phyloP scores from a whole-genome alignment of 1,140 invertebrate species.

The Oedothorax gibbosus region DNA sequence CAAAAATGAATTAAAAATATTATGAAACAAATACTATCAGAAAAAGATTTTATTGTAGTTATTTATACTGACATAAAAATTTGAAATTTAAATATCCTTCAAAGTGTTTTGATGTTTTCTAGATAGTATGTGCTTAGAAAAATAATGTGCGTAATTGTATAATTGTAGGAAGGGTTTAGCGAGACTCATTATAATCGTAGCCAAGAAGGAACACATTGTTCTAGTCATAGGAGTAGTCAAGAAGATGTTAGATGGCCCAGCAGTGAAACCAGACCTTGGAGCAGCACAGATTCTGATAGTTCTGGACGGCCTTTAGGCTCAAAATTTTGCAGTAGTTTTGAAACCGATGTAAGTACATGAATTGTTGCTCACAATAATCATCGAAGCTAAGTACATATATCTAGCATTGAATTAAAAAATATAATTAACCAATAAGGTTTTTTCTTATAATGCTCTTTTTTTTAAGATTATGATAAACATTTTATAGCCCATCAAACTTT shows the following conservation, averaged over 20 bases:
- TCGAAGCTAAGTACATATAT: too few species aligned
- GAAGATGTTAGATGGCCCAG: constrained; percentile 68
- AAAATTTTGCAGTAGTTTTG: constrained; percentile 56
- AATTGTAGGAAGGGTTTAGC: constrained; percentile 63
- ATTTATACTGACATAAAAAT: neutral
- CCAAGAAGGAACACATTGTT: constrained; percentile 64
- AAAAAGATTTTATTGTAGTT: neutral
- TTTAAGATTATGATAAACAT: too few species aligned
- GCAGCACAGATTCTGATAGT: constrained; percentile 69
- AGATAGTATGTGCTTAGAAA: too few species aligned
- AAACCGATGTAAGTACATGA: constrained; percentile 47
- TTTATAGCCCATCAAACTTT: too few species aligned
- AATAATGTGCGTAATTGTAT: constrained; percentile 1
- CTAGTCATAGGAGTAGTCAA: constrained; percentile 67
- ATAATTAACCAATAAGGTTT: too few species aligned
- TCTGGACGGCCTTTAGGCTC: constrained; percentile 61
- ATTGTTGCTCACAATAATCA: too few species aligned
- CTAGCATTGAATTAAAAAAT: too few species aligned
- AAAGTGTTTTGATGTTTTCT: too few species aligned
- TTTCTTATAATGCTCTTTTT: too few species aligned
- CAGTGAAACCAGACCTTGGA: constrained; percentile 67
- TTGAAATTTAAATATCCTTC: too few species aligned
- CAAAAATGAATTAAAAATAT: too few species aligned
- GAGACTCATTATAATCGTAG: constrained; percentile 65
- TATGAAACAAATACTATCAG: too few species aligned